Evolutionary conservation across 2,113 vertebrate species (phyloP).

Genomic region (Lampris incognitus): DNA sequence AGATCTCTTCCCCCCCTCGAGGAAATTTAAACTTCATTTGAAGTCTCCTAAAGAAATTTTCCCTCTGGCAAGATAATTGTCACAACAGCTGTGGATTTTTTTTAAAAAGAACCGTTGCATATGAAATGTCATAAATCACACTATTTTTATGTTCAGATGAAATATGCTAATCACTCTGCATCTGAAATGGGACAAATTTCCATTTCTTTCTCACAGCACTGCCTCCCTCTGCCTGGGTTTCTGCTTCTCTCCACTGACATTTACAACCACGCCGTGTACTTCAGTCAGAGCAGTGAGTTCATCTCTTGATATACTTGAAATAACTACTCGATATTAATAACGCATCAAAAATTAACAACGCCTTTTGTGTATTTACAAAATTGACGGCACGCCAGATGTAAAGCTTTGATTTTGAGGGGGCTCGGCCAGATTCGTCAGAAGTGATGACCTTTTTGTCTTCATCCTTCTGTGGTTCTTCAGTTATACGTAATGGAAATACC

Average conservation of each 20-base stretch:
- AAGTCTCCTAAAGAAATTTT: background rate
- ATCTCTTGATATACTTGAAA: background rate
- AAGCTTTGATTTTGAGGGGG: too few species aligned
- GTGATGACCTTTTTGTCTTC: too few species aligned
- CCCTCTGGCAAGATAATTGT: background rate
- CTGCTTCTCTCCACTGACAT: constrained; percentile 93
- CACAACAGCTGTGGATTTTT: background rate
- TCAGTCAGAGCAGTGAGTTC: constrained; percentile 91
- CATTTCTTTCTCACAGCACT: constrained; percentile 84
- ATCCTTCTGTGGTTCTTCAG: too few species aligned
- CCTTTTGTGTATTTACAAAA: too few species aligned
- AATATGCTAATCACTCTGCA: too few species aligned
- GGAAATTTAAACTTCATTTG: background rate
- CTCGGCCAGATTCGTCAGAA: too few species aligned
- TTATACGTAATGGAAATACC: too few species aligned
- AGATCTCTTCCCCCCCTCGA: too few species aligned
- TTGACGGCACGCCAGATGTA: too few species aligned
- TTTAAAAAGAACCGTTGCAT: background rate
- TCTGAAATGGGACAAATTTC: background rate
- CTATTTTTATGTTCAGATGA: too few species aligned
- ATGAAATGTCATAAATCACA: background rate
- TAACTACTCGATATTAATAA: too few species aligned
- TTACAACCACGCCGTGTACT: constrained; percentile 88
- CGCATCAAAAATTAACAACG: too few species aligned
- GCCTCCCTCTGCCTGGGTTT: constrained; percentile 93